These are phyloP conservation scores for Philonicus albiceps DNA, from an alignment of 2,888 invertebrate genomes.

Conservation along the genomic window DNA sequence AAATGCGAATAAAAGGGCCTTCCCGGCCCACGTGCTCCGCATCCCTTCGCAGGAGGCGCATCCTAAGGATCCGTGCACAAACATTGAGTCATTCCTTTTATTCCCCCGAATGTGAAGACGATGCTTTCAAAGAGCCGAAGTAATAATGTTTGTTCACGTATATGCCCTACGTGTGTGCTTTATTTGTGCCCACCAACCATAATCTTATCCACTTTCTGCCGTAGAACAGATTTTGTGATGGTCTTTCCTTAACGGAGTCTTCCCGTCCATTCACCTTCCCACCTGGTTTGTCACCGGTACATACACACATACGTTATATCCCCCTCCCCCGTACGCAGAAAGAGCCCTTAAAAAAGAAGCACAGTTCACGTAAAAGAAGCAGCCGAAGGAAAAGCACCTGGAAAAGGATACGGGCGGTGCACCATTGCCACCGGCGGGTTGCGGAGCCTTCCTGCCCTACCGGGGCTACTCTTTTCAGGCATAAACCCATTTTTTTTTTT, in stretches of 20 bases:
- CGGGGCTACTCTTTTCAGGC: neutral
- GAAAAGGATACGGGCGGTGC: neutral
- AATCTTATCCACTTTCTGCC: slow-evolving; percentile 29
- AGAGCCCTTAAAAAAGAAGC: neutral
- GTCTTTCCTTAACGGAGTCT: neutral
- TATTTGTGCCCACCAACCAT: slow-evolving; percentile 24
- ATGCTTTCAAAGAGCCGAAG: slow-evolving; percentile 30
- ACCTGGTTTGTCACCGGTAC: neutral
- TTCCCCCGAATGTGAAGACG: slow-evolving; percentile 15
- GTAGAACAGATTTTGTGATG: slow-evolving; percentile 9
- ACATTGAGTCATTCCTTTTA: slow-evolving; percentile 29
- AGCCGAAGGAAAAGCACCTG: neutral
- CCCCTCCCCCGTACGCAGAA: neutral
- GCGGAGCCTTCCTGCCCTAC: neutral
- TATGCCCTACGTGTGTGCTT: slow-evolving; percentile 3
- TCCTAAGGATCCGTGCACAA: slow-evolving; percentile 1
- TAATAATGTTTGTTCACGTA: slow-evolving; percentile 42
- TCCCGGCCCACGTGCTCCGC: neutral
- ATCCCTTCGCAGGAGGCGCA: neutral
- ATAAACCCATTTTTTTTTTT: neutral
- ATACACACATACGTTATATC: neutral
- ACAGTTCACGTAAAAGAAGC: neutral
- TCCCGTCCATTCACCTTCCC: neutral
- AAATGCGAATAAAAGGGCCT: slow-evolving; percentile 27
- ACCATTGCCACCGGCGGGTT: neutral